Evolutionary conservation across 2,113 vertebrate species (phyloP), one percentile per base, ranked within the genome.

Genomic region (Suncus etruscus): DNA sequence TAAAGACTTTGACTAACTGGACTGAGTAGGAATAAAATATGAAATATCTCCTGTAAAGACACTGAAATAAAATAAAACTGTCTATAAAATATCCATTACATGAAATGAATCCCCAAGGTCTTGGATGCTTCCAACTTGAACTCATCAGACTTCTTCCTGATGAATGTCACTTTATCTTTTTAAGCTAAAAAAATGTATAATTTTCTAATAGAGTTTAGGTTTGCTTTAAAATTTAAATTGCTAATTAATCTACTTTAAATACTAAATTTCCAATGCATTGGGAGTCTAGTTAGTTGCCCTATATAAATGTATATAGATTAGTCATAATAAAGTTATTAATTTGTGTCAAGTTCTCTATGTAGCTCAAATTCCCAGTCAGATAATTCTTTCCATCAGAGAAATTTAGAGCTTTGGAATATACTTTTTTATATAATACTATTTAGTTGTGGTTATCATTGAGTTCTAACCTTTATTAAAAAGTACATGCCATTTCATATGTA

Each of bases 11-110:
- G 65, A 78, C 31, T 84, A 78, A 70, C 66, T 89, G 70, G 84
- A 45, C 88, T 86, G 70, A 92, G 86, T 32, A 58, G 72, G 95
- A 94, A 87, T 95, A 74, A 86, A 92, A 89, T 94, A 76, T 92
- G 91, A 96, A 96, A 95, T 92, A 74, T 91, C 78, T 92, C 50
- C 50, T 66, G 90, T 80, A 92, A 90, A 93, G 63, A 20, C 47
- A 91, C 31, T 88, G 87, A 90, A 87, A 95, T 83, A 95, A 95
- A 96, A 96, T 95, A 95, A 95, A 96, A 90, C n/a, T 88, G 85
- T 81, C 89, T 83, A 73, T 91, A 86, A 93, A 95, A 94, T 87
- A 91, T 90, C 91, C 78, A 95, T 91, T 79, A 92, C 45, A 54
- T 74, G 18, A 70, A 86, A 86, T 90, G 72, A 88, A 91, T 73